Base-by-base conservation (phyloP, 2,113 vertebrate species). In the Cynoglossus semilaevis region DNA sequence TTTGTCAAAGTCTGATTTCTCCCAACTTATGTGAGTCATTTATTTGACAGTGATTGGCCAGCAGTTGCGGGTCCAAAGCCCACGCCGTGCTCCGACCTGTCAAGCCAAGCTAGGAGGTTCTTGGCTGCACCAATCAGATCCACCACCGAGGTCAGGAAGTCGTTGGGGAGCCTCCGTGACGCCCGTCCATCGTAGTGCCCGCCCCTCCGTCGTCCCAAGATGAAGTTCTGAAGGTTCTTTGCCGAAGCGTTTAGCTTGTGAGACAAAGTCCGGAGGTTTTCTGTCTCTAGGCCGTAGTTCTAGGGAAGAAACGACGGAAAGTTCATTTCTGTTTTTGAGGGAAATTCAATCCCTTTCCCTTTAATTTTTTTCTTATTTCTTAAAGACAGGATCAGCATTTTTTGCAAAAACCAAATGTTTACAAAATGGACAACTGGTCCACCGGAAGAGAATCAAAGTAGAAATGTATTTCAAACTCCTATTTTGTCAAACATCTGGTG, bases 211-310 rank as follows among this genome's bases (percentile, higher is more conserved):
- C 94, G 85, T 52, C 93, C 92, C 17, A 93, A 88, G 75, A 95
- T 94, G 58, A 95, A 95, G 83, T 95, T 95, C 86, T 96, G 94
- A 18, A 96, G 93, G 77, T 95, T 95, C 89, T 96, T 96, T 50
- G 94, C 93, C 0, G 94, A 95, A 41, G 93, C 92, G 2, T 94
- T 95, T 63, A 96, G 87, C 68, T 94, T 95, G 85, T 96, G 94
- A 48, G 93, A 95, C 50, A 96, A 87, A 15, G 94, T 94, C 48
- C 94, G 82, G 56, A 96, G 90, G 81, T 95, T 96, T 83, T 96
- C 94, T 0, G 94, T 95, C 89, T 96, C 94, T 44, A 96, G 67
- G 55, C 92, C 94, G 0, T 95, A 94, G 67, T 94, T 95, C 96
- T 98, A 87, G 16, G 88, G 37, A 17, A 76, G 10, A 79, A 43